A percentile compares a stretch with the other conserved stretches of the same genome.
phyloP scores from a whole-genome alignment of 2,113 vertebrate genomes.

The Eubucco bourcierii region DNA sequence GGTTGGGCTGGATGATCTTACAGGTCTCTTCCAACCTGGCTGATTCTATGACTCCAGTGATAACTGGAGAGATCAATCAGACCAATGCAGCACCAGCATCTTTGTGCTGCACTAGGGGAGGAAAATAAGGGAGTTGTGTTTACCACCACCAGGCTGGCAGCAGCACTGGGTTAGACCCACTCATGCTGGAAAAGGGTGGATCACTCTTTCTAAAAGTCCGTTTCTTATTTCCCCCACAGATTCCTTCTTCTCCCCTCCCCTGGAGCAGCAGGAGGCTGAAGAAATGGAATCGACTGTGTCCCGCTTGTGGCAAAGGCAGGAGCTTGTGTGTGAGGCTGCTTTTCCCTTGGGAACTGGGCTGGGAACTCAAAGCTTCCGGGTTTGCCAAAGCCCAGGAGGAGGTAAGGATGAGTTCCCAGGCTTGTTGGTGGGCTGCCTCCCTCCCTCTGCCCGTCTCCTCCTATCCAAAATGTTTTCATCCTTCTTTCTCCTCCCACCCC shows the following conservation, averaged over 20 bases:
- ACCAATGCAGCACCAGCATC: rapidly evolving
- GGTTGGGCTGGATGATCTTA: no score
- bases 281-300: not conserved
- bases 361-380: not conserved
- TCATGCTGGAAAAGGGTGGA: not conserved
- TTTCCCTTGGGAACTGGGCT: not conserved
- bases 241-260: not conserved
- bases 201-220: not conserved
- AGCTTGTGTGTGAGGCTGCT: not conserved
- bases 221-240: not conserved
- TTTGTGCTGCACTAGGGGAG: not conserved
- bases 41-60: not conserved
- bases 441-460: conserved; percentile 5
- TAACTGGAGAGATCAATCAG: not conserved
- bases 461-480: conserved; percentile 31
- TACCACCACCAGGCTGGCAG: not conserved
- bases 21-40: not conserved
- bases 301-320: not conserved
- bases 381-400: conserved; percentile 56
- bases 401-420: conserved; percentile 43
- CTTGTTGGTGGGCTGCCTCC: not conserved
- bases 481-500: not conserved
- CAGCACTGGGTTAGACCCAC: not conserved
- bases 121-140: rapidly evolving
- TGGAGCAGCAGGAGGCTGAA: not conserved